Percentiles rank a stretch among this genome's conserved stretches.
phyloP scores from a whole-genome alignment of 2,113 vertebrate genomes.

The Clarias gariepinus region DNA sequence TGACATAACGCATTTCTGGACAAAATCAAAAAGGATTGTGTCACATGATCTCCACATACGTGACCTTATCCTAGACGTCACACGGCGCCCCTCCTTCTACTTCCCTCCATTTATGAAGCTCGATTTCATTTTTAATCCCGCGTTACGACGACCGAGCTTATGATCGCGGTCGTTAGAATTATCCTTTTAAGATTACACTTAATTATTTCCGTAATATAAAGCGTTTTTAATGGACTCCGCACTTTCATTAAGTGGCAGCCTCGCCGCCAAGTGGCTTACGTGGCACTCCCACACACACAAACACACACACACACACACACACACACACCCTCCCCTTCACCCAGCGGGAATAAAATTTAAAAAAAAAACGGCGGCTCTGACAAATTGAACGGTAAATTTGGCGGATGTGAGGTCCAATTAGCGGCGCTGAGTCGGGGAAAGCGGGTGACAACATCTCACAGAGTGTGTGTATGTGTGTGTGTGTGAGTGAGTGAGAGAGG shows the following conservation, averaged over 20 bases:
- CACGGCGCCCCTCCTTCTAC: conserved; percentile 65
- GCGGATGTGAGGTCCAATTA: conserved; percentile 71
- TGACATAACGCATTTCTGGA: not conserved
- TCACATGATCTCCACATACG: conserved; percentile 2
- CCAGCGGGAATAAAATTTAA: not conserved
- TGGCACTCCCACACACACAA: conserved; percentile 8
- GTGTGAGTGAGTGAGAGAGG: conserved; percentile 1
- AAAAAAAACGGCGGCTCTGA: conserved; percentile 66
- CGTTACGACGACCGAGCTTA: conserved; percentile 67
- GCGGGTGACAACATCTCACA: conserved; percentile 64
- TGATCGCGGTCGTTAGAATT: conserved; percentile 69
- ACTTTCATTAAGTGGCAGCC: conserved; percentile 35
- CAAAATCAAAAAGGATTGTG: not conserved
- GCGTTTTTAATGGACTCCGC: conserved; percentile 56
- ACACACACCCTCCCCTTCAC: not conserved
- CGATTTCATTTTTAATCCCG: conserved; percentile 54
- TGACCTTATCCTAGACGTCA: conserved; percentile 47
- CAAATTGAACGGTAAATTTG: conserved; percentile 69
- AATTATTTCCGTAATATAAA: conserved; percentile 67
- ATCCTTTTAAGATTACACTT: conserved; percentile 71
- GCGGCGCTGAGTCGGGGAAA: conserved; percentile 63
- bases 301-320: conserved; percentile 8
- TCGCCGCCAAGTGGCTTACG: conserved; percentile 36
- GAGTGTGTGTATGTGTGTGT: conserved; percentile 27
- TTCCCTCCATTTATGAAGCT: conserved; percentile 5